Conservation (phyloP, 2,888 invertebrate species). For the Lasioglossum marginatum region DNA sequence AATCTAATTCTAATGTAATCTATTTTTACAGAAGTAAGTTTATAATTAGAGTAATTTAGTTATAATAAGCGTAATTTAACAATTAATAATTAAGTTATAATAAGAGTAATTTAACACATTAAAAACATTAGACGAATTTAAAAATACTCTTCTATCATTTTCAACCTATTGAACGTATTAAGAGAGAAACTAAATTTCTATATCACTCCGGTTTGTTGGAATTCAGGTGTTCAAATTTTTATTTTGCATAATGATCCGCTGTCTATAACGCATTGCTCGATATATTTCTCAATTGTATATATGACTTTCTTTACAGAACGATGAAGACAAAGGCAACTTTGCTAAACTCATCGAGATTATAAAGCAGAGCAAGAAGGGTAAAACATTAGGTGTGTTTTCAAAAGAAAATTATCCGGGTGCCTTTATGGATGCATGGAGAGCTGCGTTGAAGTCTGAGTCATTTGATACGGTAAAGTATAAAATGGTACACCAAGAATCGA, state of each 20-base stretch:
- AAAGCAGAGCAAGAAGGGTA: conserved; percentile 95
- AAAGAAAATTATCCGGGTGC: conserved; percentile 98
- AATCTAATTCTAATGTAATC: background rate
- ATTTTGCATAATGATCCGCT: too few species aligned
- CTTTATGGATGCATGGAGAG: conserved; percentile 96
- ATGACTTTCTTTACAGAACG: conserved; percentile 86
- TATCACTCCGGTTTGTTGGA: too few species aligned
- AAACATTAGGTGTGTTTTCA: conserved; percentile 93
- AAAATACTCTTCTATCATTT: too few species aligned
- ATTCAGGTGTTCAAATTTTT: too few species aligned
- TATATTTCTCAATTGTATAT: background rate
- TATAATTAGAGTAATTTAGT: too few species aligned
- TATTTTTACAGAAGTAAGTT: background rate
- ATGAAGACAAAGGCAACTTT: conserved; percentile 95
- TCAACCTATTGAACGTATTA: too few species aligned
- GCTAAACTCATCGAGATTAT: conserved; percentile 91
- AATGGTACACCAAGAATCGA: background rate
- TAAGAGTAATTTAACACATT: too few species aligned
- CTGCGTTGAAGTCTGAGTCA: conserved; percentile 90
- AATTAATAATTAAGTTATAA: too few species aligned
- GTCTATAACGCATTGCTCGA: background rate
- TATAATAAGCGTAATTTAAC: too few species aligned
- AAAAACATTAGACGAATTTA: too few species aligned
- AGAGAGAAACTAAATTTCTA: too few species aligned
- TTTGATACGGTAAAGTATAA: conserved; percentile 89